Conservation (phyloP, 53 echinoderm and acorn worm species). For the Pentamera pediparva region DNA sequence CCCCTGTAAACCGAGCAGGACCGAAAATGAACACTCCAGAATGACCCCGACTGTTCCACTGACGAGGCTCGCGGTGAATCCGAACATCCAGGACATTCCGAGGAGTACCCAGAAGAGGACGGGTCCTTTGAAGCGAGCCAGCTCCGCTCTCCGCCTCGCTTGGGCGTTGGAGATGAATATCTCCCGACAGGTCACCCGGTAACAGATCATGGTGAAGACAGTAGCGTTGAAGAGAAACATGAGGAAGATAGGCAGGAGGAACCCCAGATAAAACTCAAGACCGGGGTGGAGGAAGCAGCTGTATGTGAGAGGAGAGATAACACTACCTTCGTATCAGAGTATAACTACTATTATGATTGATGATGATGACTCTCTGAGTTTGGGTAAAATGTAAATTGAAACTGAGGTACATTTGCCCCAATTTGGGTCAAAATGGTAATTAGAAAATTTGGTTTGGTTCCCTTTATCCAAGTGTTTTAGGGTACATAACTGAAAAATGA, state of each 20-base stretch:
- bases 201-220: constrained; percentile 6
- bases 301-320: background rate
- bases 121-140: constrained; percentile 16
- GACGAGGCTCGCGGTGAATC: background rate
- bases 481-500: too few relatives aligned
- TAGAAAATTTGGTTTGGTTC: too few relatives aligned
- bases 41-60: background rate
- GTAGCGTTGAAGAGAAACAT: background rate
- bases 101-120: constrained; percentile 16
- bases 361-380: too few relatives aligned
- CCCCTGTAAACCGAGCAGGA: background rate
- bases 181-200: background rate
- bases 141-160: background rate
- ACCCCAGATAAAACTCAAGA: background rate
- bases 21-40: background rate
- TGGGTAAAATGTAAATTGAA: too few relatives aligned
- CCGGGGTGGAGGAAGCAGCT: constrained; percentile 21
- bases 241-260: background rate
- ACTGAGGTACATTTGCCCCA: too few relatives aligned
- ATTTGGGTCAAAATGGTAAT: too few relatives aligned
- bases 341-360: too few relatives aligned
- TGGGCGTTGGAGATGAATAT: background rate
- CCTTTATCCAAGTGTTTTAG: too few relatives aligned
- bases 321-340: background rate
- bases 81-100: constrained; percentile 16